Conservation (phyloP, 2,113 vertebrate genomes). For the Probosciger aterrimus region DNA sequence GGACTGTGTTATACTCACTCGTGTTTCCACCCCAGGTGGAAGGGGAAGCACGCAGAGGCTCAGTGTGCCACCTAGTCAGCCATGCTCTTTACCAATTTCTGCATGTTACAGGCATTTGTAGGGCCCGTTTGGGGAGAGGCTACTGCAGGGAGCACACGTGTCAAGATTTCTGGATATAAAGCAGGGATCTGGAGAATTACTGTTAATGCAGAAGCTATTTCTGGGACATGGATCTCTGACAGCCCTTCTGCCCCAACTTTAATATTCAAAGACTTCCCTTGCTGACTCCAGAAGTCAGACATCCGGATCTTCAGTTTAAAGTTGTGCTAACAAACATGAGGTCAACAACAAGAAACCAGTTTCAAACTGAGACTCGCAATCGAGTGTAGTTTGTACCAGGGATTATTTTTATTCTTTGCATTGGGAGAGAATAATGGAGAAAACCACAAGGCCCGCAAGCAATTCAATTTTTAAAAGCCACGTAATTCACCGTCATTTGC, state of each 20-base stretch:
- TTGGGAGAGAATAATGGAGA: background rate
- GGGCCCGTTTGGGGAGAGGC: background rate
- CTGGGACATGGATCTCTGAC: background rate
- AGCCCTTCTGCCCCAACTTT: background rate
- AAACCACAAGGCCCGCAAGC: background rate
- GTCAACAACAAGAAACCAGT: background rate
- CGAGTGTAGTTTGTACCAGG: background rate
- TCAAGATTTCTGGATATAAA: background rate
- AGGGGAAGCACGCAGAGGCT: background rate
- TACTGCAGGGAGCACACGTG: background rate
- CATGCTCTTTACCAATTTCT: background rate
- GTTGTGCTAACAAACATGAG: background rate
- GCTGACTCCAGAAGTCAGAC: background rate
- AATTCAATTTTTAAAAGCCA: background rate
- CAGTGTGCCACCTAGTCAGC: rapidly evolving
- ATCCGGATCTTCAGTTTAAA: background rate
- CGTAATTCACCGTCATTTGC: background rate
- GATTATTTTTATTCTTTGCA: background rate
- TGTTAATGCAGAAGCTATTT: background rate
- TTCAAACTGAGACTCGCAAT: background rate
- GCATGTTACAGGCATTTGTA: background rate
- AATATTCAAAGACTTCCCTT: background rate
- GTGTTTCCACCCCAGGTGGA: background rate
- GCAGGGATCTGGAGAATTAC: background rate
- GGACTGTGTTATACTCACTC: background rate